phyloP scores from a whole-genome alignment of 1,140 invertebrate species.

The Drosophila tsacasi region DNA sequence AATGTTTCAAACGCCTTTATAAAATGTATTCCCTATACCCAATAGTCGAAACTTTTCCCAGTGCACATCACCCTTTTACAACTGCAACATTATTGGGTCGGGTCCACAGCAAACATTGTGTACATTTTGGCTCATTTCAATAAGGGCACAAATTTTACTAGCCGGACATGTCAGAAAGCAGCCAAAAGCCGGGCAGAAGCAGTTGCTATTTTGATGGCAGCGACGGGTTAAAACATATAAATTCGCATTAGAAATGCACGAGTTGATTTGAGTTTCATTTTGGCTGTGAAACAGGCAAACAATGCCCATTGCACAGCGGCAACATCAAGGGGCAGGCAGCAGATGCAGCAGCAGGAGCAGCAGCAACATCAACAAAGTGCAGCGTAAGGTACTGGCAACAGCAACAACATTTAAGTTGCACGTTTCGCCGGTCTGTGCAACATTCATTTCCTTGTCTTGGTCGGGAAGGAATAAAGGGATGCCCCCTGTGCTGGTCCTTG shows the following conservation, averaged over 20 bases:
- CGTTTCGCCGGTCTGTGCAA: constrained; percentile 67
- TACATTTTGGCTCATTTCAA: constrained; percentile 80
- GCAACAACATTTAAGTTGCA: constrained; percentile 49
- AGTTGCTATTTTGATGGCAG: constrained; percentile 41
- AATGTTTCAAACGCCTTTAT: no score
- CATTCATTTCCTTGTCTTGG: constrained; percentile 75
- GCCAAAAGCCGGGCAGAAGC: neutral
- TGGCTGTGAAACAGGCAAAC: constrained; percentile 74
- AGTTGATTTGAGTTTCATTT: constrained; percentile 83
- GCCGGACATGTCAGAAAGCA: constrained; percentile 68
- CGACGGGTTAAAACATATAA: constrained; percentile 71
- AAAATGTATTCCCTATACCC: no score
- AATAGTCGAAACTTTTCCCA: neutral
- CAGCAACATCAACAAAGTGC: constrained; percentile 42
- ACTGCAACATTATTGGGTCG: constrained; percentile 44
- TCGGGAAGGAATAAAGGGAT: constrained; percentile 10
- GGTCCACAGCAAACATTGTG: constrained; percentile 63
- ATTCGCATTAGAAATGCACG: constrained; percentile 84
- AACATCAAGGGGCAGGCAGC: constrained; percentile 18
- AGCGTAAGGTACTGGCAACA: constrained; percentile 48
- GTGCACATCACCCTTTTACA: constrained; percentile 24
- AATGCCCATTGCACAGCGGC: constrained; percentile 65
- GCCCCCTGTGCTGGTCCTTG: constrained; percentile 8
- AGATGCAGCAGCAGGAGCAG: constrained; percentile 4
- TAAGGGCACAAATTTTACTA: constrained; percentile 73